These are phyloP conservation scores for Orthonyx spaldingii DNA, from an alignment of 2,113 vertebrate genomes.

Conservation along the genomic window DNA sequence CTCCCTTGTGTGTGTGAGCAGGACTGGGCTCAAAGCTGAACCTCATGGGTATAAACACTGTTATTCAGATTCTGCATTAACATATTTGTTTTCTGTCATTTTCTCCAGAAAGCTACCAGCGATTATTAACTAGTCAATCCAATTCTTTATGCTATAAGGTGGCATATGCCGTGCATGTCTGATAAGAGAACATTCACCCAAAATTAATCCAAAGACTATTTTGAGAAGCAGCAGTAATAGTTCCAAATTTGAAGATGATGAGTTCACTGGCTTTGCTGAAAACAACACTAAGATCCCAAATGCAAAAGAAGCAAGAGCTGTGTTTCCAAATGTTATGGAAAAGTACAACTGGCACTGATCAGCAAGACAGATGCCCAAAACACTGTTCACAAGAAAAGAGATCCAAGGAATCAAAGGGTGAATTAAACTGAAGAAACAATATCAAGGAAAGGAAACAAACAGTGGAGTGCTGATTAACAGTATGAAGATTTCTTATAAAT, in stretches of 20 bases:
- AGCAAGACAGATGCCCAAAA: rapidly evolving
- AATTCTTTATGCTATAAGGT: not conserved
- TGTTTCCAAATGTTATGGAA: not conserved
- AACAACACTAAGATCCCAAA: not conserved
- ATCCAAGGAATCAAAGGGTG: not conserved
- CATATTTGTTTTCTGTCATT: not conserved
- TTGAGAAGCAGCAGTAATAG: not conserved
- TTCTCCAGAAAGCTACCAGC: not conserved
- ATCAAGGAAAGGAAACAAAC: not conserved
- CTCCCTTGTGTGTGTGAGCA: not conserved
- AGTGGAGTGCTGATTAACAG: not conserved
- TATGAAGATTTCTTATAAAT: not conserved
- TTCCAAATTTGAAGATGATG: not conserved
- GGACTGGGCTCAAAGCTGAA: not conserved
- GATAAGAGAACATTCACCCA: not conserved
- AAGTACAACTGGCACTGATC: not conserved
- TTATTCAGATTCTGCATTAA: not conserved
- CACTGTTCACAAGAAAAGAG: not conserved
- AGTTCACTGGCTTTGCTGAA: not conserved
- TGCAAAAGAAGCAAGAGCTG: not conserved
- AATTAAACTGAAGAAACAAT: not conserved
- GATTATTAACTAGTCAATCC: not conserved
- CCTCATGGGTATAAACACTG: not conserved
- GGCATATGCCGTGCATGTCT: not conserved
- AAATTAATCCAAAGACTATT: not conserved